Conservation (phyloP, 2,797 vertebrate genomes). For the Eupleurogrammus muticus region DNA sequence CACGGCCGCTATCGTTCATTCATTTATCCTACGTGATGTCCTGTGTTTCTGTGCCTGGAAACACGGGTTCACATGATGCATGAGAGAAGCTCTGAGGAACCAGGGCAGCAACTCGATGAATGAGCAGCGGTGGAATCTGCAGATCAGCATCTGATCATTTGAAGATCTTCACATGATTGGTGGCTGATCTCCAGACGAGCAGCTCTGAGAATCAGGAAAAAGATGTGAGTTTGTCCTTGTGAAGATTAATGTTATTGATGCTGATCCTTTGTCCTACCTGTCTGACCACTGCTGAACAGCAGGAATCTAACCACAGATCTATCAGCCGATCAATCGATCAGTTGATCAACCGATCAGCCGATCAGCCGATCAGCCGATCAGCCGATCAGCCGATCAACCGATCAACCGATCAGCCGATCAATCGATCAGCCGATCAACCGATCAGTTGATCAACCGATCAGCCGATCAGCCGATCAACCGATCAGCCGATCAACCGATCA, state of each 20-base stretch:
- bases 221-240: constrained; percentile 77
- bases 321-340: constrained; percentile 34
- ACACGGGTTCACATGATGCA: too few relatives aligned
- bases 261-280: constrained; percentile 53
- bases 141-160: too few relatives aligned
- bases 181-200: background rate
- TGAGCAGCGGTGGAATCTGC: too few relatives aligned
- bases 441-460: too few relatives aligned
- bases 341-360: too few relatives aligned
- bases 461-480: constrained; percentile 35
- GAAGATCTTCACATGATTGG: too few relatives aligned
- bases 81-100: too few relatives aligned
- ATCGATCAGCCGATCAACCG: constrained; percentile 31
- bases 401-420: constrained; percentile 38
- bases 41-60: too few relatives aligned
- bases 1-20: too few relatives aligned
- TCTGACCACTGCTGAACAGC: too few relatives aligned
- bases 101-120: too few relatives aligned
- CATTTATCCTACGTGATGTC: too few relatives aligned
- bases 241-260: constrained; percentile 81
- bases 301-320: constrained; percentile 23
- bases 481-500: constrained; percentile 35
- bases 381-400: constrained; percentile 36
- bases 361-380: constrained; percentile 36
- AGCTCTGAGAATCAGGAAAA: constrained; percentile 14